Base-by-base conservation (phyloP, 2,888 invertebrate genomes). In the Dinocampus coccinellae region DNA sequence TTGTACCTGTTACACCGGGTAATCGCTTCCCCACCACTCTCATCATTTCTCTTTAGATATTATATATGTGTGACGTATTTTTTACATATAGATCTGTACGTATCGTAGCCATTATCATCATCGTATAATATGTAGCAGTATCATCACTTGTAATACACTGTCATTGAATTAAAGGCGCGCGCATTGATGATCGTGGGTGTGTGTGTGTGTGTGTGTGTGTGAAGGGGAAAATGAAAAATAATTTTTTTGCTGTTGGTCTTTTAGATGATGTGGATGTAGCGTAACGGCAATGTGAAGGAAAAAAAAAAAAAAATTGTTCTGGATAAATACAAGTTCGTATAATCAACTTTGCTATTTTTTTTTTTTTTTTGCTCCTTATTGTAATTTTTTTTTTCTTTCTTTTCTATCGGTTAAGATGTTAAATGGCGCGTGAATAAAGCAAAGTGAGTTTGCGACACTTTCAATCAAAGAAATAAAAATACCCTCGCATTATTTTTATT, bases 1-100 rank as follows among this genome's bases (percentile, higher is more conserved):
- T 47, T 76, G 77, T 80, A 80, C 81, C 81, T 81, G 80, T 82
- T 81, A 81, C 81, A 79, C 78, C 78, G 77, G 74, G 77, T 82
- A 83, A 83, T 84, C 82, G 81, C 64, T 76, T 76, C 74, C 76
- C 73, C 74, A 72, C 76, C 69, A n/a, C n/a, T n/a, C n/a, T n/a
- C n/a, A n/a, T n/a, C n/a, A n/a, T n/a, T 73, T 64, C 76, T 69
- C 67, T 66, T 75, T 26, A 26, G 24, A 47, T 16, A 39, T 63
- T 16, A 22, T 42, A 20, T 42, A 62, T 47, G 34, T 29, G 34
- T 52, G 36, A n/a, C n/a, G n/a, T n/a, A n/a, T n/a, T n/a, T n/a
- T n/a, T n/a, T n/a, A n/a, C n/a, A n/a, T n/a, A 33, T 61, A 22
- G 10, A 10, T 53, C 16, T 53, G 10, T 47, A 39, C 39, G 39